These are phyloP conservation scores for Monomorium pharaonis DNA, from an alignment of 1,140 invertebrate genomes.

Conservation along the genomic window DNA sequence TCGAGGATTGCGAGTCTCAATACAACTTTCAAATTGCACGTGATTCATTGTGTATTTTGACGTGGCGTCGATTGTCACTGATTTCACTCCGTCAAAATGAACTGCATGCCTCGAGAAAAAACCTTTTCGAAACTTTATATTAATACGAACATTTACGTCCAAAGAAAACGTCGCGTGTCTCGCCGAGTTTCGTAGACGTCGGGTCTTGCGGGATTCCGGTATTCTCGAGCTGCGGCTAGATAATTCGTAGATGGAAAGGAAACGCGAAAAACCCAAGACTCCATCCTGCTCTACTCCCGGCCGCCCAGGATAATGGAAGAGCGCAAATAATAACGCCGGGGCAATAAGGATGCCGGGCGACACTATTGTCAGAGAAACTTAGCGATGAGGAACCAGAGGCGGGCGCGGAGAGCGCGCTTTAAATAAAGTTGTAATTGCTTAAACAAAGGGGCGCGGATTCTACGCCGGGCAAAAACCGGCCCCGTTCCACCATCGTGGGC, in stretches of 20 bases:
- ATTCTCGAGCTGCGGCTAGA: neutral
- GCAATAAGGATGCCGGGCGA: neutral
- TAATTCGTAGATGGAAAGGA: neutral
- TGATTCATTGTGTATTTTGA: neutral
- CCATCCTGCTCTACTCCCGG: neutral
- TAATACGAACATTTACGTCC: neutral
- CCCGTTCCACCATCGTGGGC: slow-evolving; percentile 37
- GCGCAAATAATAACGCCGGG: neutral
- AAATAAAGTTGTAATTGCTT: slow-evolving; percentile 54
- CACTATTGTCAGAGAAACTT: slow-evolving; percentile 21
- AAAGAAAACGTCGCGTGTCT: neutral
- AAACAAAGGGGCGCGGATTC: slow-evolving; percentile 45
- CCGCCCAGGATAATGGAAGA: neutral
- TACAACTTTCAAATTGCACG: neutral
- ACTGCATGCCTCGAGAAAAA: neutral
- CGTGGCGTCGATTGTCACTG: neutral
- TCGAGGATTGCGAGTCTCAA: neutral
- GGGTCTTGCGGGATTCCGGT: neutral
- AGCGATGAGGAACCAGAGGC: neutral
- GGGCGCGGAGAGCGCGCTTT: slow-evolving; percentile 10
- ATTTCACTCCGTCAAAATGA: neutral
- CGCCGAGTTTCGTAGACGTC: neutral
- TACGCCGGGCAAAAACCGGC: neutral
- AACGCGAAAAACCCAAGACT: neutral
- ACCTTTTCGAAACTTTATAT: neutral